A percentile compares a stretch with the other conserved stretches of the same genome.
Evolutionary conservation across 2,113 vertebrate genomes (phyloP).

Genomic region (Motacilla alba): DNA sequence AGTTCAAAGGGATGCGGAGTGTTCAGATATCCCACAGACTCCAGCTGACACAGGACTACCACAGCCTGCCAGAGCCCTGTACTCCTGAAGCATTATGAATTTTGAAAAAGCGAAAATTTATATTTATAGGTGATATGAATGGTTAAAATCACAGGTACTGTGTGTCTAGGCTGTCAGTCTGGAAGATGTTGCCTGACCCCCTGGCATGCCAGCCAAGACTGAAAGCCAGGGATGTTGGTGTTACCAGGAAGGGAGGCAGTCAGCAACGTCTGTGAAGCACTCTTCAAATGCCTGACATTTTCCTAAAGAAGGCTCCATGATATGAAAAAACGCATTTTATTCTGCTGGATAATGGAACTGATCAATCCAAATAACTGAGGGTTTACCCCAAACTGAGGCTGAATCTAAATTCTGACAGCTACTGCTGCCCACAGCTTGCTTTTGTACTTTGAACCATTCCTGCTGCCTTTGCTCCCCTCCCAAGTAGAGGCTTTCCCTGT

Average conservation of each 20-base stretch:
- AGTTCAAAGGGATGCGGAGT: not conserved
- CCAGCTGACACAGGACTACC: not conserved
- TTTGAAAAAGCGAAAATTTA: no score
- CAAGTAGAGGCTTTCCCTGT: not conserved
- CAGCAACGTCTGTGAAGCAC: not conserved
- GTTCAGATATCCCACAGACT: not conserved
- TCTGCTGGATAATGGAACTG: not conserved
- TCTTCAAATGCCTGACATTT: not conserved
- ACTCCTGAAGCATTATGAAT: not conserved
- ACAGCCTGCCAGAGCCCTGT: accelerated
- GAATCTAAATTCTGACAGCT: not conserved
- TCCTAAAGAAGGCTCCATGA: not conserved
- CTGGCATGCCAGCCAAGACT: not conserved
- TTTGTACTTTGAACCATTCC: not conserved
- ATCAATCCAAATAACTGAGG: not conserved
- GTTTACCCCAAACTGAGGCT: not conserved
- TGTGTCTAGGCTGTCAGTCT: not conserved
- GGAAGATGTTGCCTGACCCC: not conserved
- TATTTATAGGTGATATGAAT: not conserved
- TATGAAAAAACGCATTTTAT: not conserved
- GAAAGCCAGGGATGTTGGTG: not conserved
- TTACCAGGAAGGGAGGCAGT: not conserved
- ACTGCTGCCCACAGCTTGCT: not conserved
- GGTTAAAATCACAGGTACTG: not conserved
- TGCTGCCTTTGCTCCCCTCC: not conserved